Percentiles rank a stretch among this genome's conserved stretches.
Conservation (phyloP, 1,140 invertebrate genomes). For the Brachionus manjavacas region DNA sequence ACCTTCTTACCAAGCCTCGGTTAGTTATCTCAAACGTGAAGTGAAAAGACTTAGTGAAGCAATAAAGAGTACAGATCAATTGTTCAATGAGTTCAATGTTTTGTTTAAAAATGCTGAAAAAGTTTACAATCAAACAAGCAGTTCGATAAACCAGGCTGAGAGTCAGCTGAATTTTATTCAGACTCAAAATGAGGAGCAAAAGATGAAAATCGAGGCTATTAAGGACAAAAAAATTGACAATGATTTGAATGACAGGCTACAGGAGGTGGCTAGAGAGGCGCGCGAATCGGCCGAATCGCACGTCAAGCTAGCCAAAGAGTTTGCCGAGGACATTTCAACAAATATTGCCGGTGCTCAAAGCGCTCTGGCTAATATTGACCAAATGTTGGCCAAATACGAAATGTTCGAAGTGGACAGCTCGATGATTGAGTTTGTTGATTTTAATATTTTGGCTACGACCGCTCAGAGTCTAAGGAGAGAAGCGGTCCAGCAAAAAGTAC, state of each 20-base stretch:
- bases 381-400: neutral
- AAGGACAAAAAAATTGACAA: neutral
- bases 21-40: conserved; percentile 1
- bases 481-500: neutral
- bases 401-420: neutral
- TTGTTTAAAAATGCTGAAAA: conserved; percentile 14
- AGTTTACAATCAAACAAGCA: conserved; percentile 22
- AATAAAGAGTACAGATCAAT: conserved; percentile 10
- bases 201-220: neutral
- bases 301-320: neutral
- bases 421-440: neutral
- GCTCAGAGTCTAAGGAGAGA: neutral
- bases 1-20: neutral
- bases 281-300: conserved; percentile 13
- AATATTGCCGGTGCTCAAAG: neutral
- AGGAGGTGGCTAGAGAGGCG: conserved; percentile 20
- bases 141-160: neutral
- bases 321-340: neutral
- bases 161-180: conserved; percentile 37
- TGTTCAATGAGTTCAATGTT: conserved; percentile 10
- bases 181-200: neutral
- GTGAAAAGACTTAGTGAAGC: neutral
- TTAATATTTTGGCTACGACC: neutral
- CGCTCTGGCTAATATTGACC: neutral
- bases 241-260: neutral